Evolutionary conservation across 2,888 invertebrate genomes (phyloP).

Genomic region (Gerosis bhagava): DNA sequence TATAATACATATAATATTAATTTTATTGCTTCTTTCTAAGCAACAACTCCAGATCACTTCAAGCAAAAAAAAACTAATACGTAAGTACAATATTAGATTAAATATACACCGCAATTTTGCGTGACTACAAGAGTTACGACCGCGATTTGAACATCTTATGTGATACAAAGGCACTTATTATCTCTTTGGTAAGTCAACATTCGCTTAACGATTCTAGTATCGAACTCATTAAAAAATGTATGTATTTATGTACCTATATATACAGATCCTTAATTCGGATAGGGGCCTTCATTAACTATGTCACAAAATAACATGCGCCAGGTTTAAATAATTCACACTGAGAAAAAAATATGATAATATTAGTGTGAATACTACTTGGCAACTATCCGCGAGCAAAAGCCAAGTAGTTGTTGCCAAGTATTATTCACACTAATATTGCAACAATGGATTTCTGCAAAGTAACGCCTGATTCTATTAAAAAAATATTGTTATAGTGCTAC

Average conservation of each 20-base stretch:
- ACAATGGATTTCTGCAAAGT: too few relatives aligned
- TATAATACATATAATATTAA: conserved; percentile 10
- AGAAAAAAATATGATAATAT: too few relatives aligned
- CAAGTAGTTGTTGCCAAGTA: too few relatives aligned
- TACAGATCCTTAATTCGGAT: conserved; percentile 10
- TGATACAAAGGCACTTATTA: conserved; percentile 45
- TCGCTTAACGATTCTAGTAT: conserved; percentile 27
- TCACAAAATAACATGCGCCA: too few relatives aligned
- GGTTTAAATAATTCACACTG: too few relatives aligned
- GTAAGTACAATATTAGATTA: conserved; percentile 19
- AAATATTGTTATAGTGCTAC: too few relatives aligned
- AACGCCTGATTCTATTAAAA: too few relatives aligned
- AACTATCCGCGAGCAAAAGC: too few relatives aligned
- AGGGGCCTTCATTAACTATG: too few relatives aligned
- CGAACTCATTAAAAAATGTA: conserved; percentile 21
- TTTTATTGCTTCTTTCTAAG: conserved; percentile 12
- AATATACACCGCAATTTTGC: conserved; percentile 4
- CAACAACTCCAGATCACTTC: background rate
- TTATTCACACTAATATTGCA: too few relatives aligned
- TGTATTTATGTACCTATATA: conserved; percentile 18
- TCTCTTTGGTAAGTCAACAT: conserved; percentile 41
- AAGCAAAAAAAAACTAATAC: conserved; percentile 7
- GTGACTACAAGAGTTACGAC: conserved; percentile 4
- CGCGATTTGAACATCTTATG: conserved; percentile 25
- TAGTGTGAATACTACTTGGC: too few relatives aligned